Evolutionary conservation across 1,140 invertebrate species (phyloP), one percentile per base, ranked within the genome.

Genomic region (Zaprionus davidi): DNA sequence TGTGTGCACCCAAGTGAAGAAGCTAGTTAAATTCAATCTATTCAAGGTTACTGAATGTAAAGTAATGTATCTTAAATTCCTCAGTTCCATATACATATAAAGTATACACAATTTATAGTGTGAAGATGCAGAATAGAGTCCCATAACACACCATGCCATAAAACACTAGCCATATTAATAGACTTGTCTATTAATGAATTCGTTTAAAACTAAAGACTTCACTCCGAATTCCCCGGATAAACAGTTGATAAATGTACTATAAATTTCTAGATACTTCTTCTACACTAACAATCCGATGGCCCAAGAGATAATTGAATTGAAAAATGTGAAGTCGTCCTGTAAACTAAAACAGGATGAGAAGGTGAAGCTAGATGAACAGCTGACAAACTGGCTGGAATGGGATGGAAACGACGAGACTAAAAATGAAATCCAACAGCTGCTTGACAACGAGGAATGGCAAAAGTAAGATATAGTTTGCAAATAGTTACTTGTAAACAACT

Each of bases 311-410:
- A 20, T 28, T 7, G 62, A 60, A 7, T 34, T 67, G 3, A 20
- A 34, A 1, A 31, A 68, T 41, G 70, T 81, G 68, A 7, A 22
- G 7, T 41, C 75, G 5, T 85, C 86, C 17, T 79, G 79, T 53
- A 76, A 85, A 9, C 13, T 17, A 11, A 58, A 66, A 13, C 65
- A 90, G 44, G 79, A 90, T 66, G 34, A 49, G 2, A 36, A 73
- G 46, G 72, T 90, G 12, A 56, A 80, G n/a, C 65, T 90, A 34
- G 79, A 90, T 69, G 34, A 55, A 5, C 41, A 76, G 46, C 77
- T 90, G 9, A 44, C 51, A 2, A 75, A 73, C 12, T 90, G 85
- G 85, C n/a, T 90, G 1, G 26, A 59, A 13, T 90, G 82, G 76
- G 85, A 90, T 65, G 51, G 63, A 9, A 82, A 88, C 36, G 15